A percentile compares a stretch with the other conserved stretches of the same genome.
Evolutionary conservation across 1,140 invertebrate species (phyloP).

Genomic region (Musca domestica): DNA sequence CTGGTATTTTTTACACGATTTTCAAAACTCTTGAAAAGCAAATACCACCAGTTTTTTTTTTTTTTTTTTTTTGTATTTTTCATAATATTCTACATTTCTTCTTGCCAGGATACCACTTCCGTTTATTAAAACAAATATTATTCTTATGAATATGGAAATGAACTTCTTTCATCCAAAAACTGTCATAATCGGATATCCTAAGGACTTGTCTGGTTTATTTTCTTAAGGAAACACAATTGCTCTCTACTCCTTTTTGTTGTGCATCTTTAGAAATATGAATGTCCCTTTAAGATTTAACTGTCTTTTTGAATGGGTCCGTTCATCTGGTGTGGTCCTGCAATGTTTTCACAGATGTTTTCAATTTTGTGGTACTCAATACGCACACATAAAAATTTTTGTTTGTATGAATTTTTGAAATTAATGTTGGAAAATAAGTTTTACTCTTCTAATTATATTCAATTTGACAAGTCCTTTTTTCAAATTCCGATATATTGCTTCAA

Average conservation of each 20-base stretch:
- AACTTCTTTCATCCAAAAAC: not conserved
- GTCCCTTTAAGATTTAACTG: not conserved
- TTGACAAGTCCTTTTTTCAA: too few relatives aligned
- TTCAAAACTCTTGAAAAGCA: too few relatives aligned
- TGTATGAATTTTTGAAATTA: too few relatives aligned
- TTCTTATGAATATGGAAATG: not conserved
- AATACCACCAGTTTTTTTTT: too few relatives aligned
- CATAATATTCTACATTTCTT: not conserved
- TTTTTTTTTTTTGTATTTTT: too few relatives aligned
- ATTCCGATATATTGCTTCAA: too few relatives aligned
- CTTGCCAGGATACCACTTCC: not conserved
- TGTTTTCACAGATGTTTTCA: not conserved
- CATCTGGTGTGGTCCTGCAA: not conserved
- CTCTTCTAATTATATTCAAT: too few relatives aligned
- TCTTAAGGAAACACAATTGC: too few relatives aligned
- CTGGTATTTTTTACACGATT: not conserved
- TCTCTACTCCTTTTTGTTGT: not conserved
- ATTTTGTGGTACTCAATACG: too few relatives aligned
- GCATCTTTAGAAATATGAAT: not conserved
- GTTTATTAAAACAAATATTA: slow-evolving; percentile 5
- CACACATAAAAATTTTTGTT: too few relatives aligned
- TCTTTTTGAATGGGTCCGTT: not conserved
- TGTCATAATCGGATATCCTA: not conserved
- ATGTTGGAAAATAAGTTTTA: too few relatives aligned
- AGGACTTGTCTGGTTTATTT: not conserved